Conservation (phyloP, 2,113 vertebrate genomes). For the Ploceus nigricollis region DNA sequence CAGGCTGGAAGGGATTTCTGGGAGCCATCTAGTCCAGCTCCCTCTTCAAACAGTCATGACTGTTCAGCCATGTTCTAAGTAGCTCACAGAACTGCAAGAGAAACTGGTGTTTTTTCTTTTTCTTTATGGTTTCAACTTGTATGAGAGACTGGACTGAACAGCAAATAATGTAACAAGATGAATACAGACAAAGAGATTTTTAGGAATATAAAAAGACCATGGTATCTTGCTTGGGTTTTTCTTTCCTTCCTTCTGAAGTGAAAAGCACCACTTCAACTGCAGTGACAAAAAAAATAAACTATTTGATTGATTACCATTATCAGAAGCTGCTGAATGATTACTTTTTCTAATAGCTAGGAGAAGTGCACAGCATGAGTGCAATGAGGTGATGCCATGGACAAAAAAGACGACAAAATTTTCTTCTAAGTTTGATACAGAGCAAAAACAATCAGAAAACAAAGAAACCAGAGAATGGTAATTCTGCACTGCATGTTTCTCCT, state of each 20-base stretch:
- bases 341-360: background rate
- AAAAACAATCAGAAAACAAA: background rate
- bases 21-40: background rate
- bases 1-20: background rate
- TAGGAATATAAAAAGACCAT: background rate
- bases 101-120: background rate
- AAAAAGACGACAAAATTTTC: background rate
- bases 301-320: background rate
- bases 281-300: background rate
- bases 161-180: background rate
- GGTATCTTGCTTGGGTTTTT: background rate
- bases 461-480: background rate
- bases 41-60: background rate
- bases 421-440: background rate
- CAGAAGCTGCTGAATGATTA: background rate
- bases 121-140: background rate
- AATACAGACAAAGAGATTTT: background rate
- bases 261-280: background rate
- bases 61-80: background rate
- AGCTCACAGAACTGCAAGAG: background rate
- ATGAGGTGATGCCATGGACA: background rate
- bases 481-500: background rate
- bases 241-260: background rate
- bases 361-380: background rate
- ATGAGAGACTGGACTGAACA: background rate